These are phyloP conservation scores for Lota lota DNA, from an alignment of 2,113 vertebrate species.

Conservation along the genomic window DNA sequence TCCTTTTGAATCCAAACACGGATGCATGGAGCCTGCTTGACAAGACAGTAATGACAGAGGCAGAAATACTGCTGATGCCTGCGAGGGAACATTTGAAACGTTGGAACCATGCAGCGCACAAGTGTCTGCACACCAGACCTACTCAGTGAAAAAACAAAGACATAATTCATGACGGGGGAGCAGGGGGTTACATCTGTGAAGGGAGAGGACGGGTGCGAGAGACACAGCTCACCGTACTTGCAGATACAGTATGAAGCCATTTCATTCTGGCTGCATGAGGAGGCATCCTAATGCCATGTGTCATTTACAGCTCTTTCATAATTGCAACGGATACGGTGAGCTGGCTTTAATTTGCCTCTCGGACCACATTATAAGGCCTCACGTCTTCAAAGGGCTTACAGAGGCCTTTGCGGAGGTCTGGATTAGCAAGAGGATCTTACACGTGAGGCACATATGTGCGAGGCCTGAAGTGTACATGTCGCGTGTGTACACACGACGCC, in stretches of 20 bases:
- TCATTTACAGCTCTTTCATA: conserved; percentile 53
- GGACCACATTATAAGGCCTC: conserved; percentile 61
- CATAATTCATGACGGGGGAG: conserved; percentile 10
- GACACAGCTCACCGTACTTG: conserved; percentile 16
- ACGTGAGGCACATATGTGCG: conserved; percentile 43
- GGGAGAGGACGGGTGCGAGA: conserved; percentile 16
- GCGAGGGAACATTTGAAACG: conserved; percentile 26
- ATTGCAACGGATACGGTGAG: conserved; percentile 39
- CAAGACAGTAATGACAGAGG: conserved; percentile 45
- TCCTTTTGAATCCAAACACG: conserved; percentile 39
- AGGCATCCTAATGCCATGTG: conserved; percentile 35
- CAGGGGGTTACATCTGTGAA: background rate
- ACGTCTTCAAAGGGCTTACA: conserved; percentile 61
- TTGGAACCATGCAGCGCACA: conserved; percentile 15
- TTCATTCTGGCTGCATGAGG: conserved; percentile 22
- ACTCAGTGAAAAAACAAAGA: conserved; percentile 35
- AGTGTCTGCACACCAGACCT: conserved; percentile 45
- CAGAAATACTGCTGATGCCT: conserved; percentile 35
- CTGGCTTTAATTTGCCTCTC: conserved; percentile 39
- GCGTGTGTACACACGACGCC: background rate
- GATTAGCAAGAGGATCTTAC: conserved; percentile 13
- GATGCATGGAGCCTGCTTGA: conserved; percentile 20
- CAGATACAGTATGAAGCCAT: conserved; percentile 13
- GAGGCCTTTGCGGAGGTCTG: conserved; percentile 18
- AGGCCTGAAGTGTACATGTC: conserved; percentile 30